These are phyloP conservation scores for Listronotus oregonensis DNA, from an alignment of 1,140 invertebrate species.

Conservation along the genomic window DNA sequence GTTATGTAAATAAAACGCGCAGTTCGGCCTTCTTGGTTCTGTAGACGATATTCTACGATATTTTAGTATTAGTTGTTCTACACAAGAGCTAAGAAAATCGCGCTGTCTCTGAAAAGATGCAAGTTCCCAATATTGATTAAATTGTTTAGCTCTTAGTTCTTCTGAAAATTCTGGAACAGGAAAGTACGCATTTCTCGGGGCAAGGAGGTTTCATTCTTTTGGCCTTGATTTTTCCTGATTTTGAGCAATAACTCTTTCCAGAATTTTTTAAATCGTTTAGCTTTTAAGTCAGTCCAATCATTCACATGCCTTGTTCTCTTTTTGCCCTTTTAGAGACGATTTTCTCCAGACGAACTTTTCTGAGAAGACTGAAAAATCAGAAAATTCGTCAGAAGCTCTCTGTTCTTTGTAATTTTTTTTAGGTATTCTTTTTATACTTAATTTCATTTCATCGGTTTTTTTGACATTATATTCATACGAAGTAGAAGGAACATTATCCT, in stretches of 20 bases:
- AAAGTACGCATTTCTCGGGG: not conserved
- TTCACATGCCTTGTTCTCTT: not conserved
- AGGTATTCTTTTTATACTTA: too few relatives aligned
- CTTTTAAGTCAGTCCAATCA: not conserved
- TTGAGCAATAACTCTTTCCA: not conserved
- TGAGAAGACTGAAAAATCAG: too few relatives aligned
- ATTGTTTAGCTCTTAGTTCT: not conserved
- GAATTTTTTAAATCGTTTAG: not conserved
- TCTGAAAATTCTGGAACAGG: not conserved
- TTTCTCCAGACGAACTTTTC: too few relatives aligned
- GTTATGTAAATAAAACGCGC: not conserved
- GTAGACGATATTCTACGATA: not conserved
- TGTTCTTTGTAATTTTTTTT: too few relatives aligned
- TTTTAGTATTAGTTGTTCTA: not conserved
- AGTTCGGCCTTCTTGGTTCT: not conserved
- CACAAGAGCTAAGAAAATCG: not conserved
- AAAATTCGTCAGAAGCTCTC: too few relatives aligned
- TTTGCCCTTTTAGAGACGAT: slow-evolving; percentile 3
- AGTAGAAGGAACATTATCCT: too few relatives aligned
- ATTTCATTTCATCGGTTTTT: too few relatives aligned
- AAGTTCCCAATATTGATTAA: not conserved
- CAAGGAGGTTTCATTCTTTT: not conserved
- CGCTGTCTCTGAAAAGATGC: not conserved
- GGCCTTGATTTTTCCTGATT: too few relatives aligned
- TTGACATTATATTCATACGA: too few relatives aligned